Evolutionary conservation across 2,797 vertebrate species (phyloP).

Genomic region (Psittacula derbiana): DNA sequence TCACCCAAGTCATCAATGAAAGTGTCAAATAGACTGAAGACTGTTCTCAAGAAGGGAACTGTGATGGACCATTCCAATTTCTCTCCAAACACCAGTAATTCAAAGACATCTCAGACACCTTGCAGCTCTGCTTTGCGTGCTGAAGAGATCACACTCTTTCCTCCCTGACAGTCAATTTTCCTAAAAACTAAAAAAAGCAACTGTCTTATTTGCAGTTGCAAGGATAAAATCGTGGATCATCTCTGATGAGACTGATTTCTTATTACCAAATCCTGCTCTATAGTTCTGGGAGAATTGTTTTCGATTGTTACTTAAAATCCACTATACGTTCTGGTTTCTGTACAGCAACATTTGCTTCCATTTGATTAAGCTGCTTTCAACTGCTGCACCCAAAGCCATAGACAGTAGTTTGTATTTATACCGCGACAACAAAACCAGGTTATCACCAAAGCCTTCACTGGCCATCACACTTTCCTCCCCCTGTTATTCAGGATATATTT

Average conservation of each 20-base stretch:
- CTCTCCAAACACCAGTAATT: background rate
- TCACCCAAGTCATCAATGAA: background rate
- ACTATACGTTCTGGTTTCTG: background rate
- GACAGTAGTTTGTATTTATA: background rate
- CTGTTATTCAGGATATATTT: background rate
- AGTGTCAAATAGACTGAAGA: background rate
- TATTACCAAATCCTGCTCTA: background rate
- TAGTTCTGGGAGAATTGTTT: background rate
- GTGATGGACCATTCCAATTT: background rate
- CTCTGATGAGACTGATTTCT: background rate
- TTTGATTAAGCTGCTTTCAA: background rate
- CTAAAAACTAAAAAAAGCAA: background rate
- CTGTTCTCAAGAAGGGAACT: background rate
- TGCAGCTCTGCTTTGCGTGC: background rate
- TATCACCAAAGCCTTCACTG: accelerated
- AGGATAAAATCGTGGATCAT: background rate
- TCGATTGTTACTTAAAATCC: background rate
- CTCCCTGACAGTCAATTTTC: background rate
- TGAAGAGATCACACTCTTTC: background rate
- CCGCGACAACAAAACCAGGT: accelerated
- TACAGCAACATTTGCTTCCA: background rate
- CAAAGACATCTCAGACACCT: background rate
- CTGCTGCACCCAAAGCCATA: background rate
- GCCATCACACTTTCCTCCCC: background rate
- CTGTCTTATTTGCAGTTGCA: background rate